These are phyloP conservation scores for Craniophora ligustri DNA, from an alignment of 2,888 invertebrate genomes.

Conservation along the genomic window DNA sequence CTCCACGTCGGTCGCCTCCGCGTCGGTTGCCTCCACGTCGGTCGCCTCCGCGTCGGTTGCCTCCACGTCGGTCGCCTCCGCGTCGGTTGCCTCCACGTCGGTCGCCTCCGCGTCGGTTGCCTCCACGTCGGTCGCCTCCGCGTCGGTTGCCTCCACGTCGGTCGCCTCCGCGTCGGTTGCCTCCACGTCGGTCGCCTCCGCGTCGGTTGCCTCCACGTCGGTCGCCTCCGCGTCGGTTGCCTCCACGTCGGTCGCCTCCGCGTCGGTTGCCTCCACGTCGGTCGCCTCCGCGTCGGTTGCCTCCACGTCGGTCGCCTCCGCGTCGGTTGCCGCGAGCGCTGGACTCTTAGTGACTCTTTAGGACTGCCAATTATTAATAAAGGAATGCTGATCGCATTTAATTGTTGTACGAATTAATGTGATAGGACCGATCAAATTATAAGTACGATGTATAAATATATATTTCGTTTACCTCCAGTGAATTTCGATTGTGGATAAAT, in stretches of 20 bases:
- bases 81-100: background rate
- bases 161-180: constrained; percentile 14
- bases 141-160: background rate
- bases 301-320: background rate
- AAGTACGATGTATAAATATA: constrained; percentile 71
- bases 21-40: background rate
- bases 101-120: constrained; percentile 14
- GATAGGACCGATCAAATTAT: constrained; percentile 77
- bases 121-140: background rate
- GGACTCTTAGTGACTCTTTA: constrained; percentile 73
- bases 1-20: background rate
- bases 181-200: background rate
- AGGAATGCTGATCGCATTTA: constrained; percentile 76
- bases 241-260: background rate
- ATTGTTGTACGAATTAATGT: constrained; percentile 81
- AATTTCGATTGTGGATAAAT: constrained; percentile 71
- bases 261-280: background rate
- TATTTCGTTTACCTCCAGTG: constrained; percentile 71
- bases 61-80: background rate
- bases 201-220: background rate
- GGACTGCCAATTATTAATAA: constrained; percentile 82
- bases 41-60: constrained; percentile 14
- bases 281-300: constrained; percentile 14
- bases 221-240: constrained; percentile 14
- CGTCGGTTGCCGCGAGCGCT: constrained; percentile 25